Percentiles rank a stretch among this genome's conserved stretches.
Evolutionary conservation across 2,113 vertebrate genomes (phyloP).

Genomic region (Syngnathoides biaculeatus): DNA sequence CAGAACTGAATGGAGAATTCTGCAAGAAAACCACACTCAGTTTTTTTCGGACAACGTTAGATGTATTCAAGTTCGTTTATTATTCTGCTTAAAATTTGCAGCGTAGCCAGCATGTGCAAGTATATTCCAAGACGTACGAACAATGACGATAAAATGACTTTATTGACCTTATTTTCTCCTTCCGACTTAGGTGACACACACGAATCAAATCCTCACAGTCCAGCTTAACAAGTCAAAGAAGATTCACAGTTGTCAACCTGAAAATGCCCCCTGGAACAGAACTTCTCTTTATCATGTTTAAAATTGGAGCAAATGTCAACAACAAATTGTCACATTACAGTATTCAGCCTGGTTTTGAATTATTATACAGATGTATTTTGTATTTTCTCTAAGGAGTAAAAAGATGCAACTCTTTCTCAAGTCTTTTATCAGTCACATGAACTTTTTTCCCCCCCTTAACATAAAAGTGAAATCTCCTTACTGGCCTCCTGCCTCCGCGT

Average conservation of each 20-base stretch:
- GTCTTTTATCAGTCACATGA: background rate
- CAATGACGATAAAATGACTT: background rate
- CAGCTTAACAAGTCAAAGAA: slow-evolving; percentile 10
- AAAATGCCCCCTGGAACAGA: slow-evolving; percentile 1
- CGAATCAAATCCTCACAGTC: slow-evolving; percentile 8
- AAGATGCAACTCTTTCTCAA: background rate
- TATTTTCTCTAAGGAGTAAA: slow-evolving; percentile 10
- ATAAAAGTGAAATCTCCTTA: background rate
- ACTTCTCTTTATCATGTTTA: background rate
- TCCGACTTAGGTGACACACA: slow-evolving; percentile 35
- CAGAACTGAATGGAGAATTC: background rate
- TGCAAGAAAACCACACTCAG: background rate
- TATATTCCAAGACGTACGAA: background rate
- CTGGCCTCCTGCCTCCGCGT: slow-evolving; percentile 60
- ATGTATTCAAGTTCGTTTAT: background rate
- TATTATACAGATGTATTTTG: background rate
- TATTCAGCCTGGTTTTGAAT: background rate
- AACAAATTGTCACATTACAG: background rate
- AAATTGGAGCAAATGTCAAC: background rate
- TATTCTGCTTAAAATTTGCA: background rate
- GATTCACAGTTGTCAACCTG: slow-evolving; percentile 16
- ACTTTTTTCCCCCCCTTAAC: background rate
- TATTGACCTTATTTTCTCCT: slow-evolving; percentile 17
- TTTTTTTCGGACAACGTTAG: background rate
- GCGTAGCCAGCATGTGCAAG: background rate